These are phyloP conservation scores for Andricus grossulariae DNA, from an alignment of 1,140 invertebrate species.

Conservation along the genomic window DNA sequence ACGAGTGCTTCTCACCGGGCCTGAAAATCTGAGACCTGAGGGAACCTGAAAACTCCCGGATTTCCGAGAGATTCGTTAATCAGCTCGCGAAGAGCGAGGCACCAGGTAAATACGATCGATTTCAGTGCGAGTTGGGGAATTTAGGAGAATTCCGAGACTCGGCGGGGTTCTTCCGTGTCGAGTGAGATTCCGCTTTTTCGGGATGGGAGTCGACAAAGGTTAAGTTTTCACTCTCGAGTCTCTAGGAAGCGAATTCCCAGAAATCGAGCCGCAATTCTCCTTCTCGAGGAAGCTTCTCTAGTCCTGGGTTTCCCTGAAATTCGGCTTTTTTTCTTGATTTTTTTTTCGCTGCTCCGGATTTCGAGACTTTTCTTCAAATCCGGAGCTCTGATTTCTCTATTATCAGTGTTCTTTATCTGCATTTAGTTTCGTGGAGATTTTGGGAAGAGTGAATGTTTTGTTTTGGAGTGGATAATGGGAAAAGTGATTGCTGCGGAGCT, in stretches of 20 bases:
- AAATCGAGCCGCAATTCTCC: not conserved
- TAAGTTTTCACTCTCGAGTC: not conserved
- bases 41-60: conserved; percentile 1
- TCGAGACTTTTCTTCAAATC: too few species aligned
- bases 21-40: not conserved
- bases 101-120: conserved; percentile 42
- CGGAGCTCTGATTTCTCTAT: too few species aligned
- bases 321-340: too few species aligned
- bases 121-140: too few species aligned
- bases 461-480: too few species aligned
- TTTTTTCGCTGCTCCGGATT: too few species aligned
- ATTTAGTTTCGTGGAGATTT: too few species aligned
- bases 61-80: not conserved
- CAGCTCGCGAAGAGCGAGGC: conserved; percentile 47
- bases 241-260: not conserved
- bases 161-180: not conserved
- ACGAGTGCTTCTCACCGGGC: conserved; percentile 18
- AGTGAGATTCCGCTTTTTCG: conserved; percentile 1
- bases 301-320: not conserved
- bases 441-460: too few species aligned
- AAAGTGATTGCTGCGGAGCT: too few species aligned
- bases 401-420: too few species aligned
- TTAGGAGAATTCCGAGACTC: not conserved
- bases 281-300: not conserved
- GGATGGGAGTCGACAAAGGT: conserved; percentile 23